Evolutionary conservation across 2,888 invertebrate genomes (phyloP), one percentile per base, ranked within the genome.

Genomic region (Drosophila paramelanica): DNA sequence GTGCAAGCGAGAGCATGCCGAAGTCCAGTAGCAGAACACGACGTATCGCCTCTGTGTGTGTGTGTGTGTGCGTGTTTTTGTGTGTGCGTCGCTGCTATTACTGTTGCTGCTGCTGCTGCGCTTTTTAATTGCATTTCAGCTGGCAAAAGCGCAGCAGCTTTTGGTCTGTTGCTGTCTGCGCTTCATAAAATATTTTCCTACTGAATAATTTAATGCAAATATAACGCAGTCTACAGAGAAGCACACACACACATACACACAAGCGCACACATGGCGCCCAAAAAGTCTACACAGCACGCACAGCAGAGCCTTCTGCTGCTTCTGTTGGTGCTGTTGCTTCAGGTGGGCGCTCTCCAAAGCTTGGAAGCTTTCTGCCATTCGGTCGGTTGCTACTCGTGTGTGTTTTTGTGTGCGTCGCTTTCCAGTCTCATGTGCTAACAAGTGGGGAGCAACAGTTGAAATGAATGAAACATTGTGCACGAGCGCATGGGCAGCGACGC

Each of bases 391-490:
- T 36, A 5, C 3, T 36, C 36, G 36, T 13, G 4, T 13, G 33
- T 33, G 33, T 33, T 10, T 11, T 3, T 11, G 33, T 33, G 45
- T 50, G 13, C 56, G 38, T 45, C 41, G 55, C 39, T 25, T 71
- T 77, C 69, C 73, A 73, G 67, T 73, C 77, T 50, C 87, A 67
- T 77, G 80, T 81, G 89, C 85, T 87, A 90, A 90, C 90, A 90
- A 90, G 90, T 90, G 89, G 84, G 70, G 79, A 90, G 90, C 90
- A 90, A 90, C 90, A 90, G 90, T 89, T 90, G 90, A 87, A 84
- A 88, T 84, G 79, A 89, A 82, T 88, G 81, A 83, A 83, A 73
- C 67, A 59, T 64, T 65, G 41, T 71, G 60, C 71, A 45, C 66
- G 55, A 56, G 20, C 51, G 59, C 36, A 20, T 38, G 8, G 66